Base-by-base conservation (phyloP, 23 tunicate genomes). In the Halocynthia aurantium region DNA sequence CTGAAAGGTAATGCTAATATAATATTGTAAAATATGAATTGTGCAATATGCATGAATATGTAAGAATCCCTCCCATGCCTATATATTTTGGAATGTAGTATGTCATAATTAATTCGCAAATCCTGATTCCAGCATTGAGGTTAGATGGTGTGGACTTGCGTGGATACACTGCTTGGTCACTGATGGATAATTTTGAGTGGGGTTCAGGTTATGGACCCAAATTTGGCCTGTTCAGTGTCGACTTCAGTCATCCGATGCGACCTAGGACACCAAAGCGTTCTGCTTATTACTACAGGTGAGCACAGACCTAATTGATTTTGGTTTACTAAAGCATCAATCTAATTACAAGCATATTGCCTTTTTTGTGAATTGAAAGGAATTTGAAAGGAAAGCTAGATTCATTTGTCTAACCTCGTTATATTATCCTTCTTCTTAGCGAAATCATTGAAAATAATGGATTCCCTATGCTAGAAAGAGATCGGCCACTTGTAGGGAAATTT, bases 111-210 rank as follows among this genome's bases (percentile, higher is more conserved):
- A 31, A 31, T 31, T 31, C 4, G 44, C 44, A 31, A 31, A 31
- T 57, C 10, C 51, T 81, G 0, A 51, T 7, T 20, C 20, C 65
- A 87, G 97, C 97, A 5, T 73, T 77, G 58, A 20, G 58, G 50
- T n/a, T 87, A 57, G 98, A 93, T 57, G 86, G 84, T 0, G 98
- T 93, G 31, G 84, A 92, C 55, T 55, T 92, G 31, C 81, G 88
- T 8, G 98, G 92, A 5, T 92, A 92, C 78, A 92, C 98, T 7
- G 98, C 98, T 44, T 92, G 98, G 98, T 92, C 98, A 10, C 65
- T 92, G 79, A 67, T 92, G 88, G 98, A 92, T 61, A 92, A 92
- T 77, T 92, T 92, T 76, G 98, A 92, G 62, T 92, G 98, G 98
- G 52, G 49, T 50, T 80, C 90, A 6, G 98, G 98, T 52, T 92